Evolutionary conservation across 2,113 vertebrate species (phyloP), one percentile per base, ranked within the genome.

Genomic region (Euleptes europaea): DNA sequence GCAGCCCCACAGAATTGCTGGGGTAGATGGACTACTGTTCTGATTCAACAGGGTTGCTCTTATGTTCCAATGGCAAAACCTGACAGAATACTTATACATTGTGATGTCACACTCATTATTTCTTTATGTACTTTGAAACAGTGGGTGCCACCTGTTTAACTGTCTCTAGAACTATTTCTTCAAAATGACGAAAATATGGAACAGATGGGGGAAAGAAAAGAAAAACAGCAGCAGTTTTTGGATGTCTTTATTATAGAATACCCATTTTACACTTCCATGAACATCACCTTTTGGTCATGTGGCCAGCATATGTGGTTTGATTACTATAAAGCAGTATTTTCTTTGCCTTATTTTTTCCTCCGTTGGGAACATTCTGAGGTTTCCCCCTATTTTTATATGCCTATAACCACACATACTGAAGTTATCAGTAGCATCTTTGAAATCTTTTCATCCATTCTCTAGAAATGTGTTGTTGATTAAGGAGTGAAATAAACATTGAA

Each of bases 221-320:
- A 31, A n/a, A 28, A 72, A 8, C 47, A 54, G 49, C 60, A 63
- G 60, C 60, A 63, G 60, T 28, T 73, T 26, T 38, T 66, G 5
- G 60, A 90, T 87, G 42, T 78, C 84, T 92, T n/a, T 85, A 89
- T 91, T 89, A 91, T 40, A 70, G 67, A 42, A 63, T 91, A 91
- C 90, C 66, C 60, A 87, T 90, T 88, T 69, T 82, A 31, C 80
- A 82, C 49, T 67, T 42, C 72, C 83, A 86, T 86, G 74, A 35
- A 72, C 28, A 78, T 60, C n/a, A 51, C 84, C 66, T 91, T n/a
- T 79, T 85, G 63, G 1, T 89, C 92, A 92, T 91, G 71, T 93
- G 94, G 76, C 70, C 71, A 92, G 47, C 90, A 93, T 31, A 88
- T 88, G 91, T 14, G 83, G 42, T 47, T 88, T 85, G 31, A 69